These are phyloP conservation scores for Salarias fasciatus DNA, from an alignment of 2,797 vertebrate genomes.

Conservation along the genomic window DNA sequence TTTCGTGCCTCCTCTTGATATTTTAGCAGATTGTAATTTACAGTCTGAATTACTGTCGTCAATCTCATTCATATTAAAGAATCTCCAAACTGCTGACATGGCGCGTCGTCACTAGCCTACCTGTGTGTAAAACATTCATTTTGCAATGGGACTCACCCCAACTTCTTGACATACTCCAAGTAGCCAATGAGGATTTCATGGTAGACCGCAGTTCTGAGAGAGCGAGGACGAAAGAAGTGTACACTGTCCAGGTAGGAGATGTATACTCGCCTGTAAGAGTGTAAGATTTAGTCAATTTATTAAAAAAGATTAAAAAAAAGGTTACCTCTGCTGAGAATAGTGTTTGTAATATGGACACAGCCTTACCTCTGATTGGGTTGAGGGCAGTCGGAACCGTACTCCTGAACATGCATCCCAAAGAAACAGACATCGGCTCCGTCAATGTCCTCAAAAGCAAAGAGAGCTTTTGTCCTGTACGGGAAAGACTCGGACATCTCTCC, in stretches of 20 bases:
- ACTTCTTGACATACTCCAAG: constrained; percentile 95
- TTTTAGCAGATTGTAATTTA: no score
- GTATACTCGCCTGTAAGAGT: constrained; percentile 90
- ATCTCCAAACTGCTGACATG: neutral
- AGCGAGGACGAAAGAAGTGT: constrained; percentile 96
- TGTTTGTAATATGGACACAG: neutral
- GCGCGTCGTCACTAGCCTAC: no score
- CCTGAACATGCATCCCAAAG: constrained; percentile 99
- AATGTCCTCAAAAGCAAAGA: constrained; percentile 98
- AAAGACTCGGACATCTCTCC: constrained; percentile 99
- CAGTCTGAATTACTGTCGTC: no score
- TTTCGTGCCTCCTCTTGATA: no score
- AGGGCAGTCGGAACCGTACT: constrained; percentile 97
- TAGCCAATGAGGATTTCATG: constrained; percentile 98
- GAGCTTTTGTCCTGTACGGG: constrained; percentile 97
- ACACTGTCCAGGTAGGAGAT: constrained; percentile 99
- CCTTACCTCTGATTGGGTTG: constrained; percentile 96
- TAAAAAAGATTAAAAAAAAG: neutral
- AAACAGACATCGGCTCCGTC: constrained; percentile 96
- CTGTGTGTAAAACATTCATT: no score
- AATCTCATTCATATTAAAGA: no score
- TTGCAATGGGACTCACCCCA: constrained; percentile 86
- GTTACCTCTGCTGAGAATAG: neutral
- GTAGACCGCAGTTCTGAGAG: constrained; percentile 94
- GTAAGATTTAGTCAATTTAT: constrained; percentile 1